Percentiles rank a stretch among this genome's conserved stretches.
These are phyloP conservation scores for Leptinotarsa lineolata DNA, from an alignment of 1,140 invertebrate species.

Conservation along the genomic window DNA sequence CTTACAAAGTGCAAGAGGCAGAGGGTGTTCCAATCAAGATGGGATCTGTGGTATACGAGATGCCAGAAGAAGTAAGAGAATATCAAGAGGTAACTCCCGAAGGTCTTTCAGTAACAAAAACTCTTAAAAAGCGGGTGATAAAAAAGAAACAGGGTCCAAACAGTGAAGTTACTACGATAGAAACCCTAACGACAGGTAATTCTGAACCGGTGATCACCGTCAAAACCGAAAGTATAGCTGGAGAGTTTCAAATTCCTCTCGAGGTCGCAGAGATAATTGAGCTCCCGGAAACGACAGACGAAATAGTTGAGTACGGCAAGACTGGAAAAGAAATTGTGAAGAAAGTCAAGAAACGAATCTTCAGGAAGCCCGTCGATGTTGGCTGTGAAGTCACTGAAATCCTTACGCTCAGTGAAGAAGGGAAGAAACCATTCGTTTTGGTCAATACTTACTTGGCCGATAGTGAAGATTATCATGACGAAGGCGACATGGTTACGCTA, in stretches of 20 bases:
- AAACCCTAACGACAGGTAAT: conserved; percentile 50
- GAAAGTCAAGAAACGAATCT: conserved; percentile 53
- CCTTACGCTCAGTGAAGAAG: conserved; percentile 53
- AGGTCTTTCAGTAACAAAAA: conserved; percentile 53
- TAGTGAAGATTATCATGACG: conserved; percentile 12
- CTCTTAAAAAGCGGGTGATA: conserved; percentile 47
- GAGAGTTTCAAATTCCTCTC: conserved; percentile 44
- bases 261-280: conserved; percentile 44
- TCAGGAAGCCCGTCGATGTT: conserved; percentile 48
- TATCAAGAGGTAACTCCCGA: conserved; percentile 55
- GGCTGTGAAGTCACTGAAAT: conserved; percentile 52
- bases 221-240: conserved; percentile 34
- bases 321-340: conserved; percentile 53
- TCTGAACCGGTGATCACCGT: conserved; percentile 53
- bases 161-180: conserved; percentile 49
- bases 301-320: conserved; percentile 34
- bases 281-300: conserved; percentile 47
- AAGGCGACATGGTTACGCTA: conserved; percentile 1
- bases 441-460: background rate
- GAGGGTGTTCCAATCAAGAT: conserved; percentile 47
- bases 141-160: conserved; percentile 46
- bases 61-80: conserved; percentile 57
- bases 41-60: conserved; percentile 42
- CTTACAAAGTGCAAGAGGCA: conserved; percentile 46
- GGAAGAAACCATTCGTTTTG: conserved; percentile 52